Base-by-base conservation (phyloP, 2,113 vertebrate genomes). In the Semnornis frantzii region DNA sequence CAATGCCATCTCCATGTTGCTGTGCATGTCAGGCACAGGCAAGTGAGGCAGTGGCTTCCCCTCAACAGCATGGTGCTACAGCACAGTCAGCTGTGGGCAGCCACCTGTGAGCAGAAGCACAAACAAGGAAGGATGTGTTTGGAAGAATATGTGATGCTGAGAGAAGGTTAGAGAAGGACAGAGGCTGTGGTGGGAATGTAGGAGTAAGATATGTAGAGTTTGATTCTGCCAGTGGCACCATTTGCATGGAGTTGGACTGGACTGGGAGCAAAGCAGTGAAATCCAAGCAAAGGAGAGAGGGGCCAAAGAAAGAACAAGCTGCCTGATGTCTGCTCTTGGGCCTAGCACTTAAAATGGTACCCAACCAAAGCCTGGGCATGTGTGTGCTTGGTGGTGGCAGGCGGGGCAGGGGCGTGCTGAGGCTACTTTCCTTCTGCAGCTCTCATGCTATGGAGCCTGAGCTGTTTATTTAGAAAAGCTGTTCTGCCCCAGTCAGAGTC, bases 391-490 rank as follows among this genome's bases (percentile, higher is more conserved):
- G 37, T 46, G 60, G 57, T 52, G 92, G 85, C 73, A 74, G 75
- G 63, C 60, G 37, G 85, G 76, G 30, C 60, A 69, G 57, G 55
- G 92, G 82, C 25, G 1, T 89, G 66, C 33, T 80, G 65, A 92
- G 69, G 59, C 60, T 23, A 13, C 88, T 87, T 84, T 60, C 19
- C 64, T 84, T 81, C 81, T 33, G 81, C 69, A 88, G 54, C 62
- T 94, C 94, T 94, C 87, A 85, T 72, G 82, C 93, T 93, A 44
- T 85, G 95, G 91, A 97, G 96, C 81, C 93, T 90, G 88, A 92
- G 91, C 44, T 34, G 76, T 94, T 97, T 92, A 83, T 94, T 97
- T 90, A 95, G 87, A 96, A 97, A 95, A 97, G 91, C 89, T 72
- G 90, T 97, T 92, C 94, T 96, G 59, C 92, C 90, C 80, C 80